These are phyloP conservation scores for Turritopsis dohrnii DNA, from an alignment of 30 jellyfish, hydroid and myxozoan genomes.

Conservation along the genomic window DNA sequence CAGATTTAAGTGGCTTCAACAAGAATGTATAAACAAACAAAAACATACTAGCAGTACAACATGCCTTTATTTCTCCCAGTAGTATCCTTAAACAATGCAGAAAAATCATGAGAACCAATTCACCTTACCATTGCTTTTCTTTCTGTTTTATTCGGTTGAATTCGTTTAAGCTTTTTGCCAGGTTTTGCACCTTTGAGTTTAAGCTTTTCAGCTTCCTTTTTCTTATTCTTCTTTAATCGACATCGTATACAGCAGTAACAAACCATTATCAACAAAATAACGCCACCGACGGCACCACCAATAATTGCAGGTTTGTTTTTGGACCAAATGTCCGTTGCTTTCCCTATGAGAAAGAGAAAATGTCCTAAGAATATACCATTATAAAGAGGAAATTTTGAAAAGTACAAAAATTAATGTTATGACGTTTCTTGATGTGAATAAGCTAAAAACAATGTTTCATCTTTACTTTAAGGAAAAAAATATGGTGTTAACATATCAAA, in stretches of 20 bases:
- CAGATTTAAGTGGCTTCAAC: too few relatives aligned
- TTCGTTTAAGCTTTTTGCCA: slow-evolving; percentile 55
- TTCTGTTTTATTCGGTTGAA: slow-evolving; percentile 74
- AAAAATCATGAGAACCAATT: too few relatives aligned
- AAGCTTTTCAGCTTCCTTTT: slow-evolving; percentile 53
- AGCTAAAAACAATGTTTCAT: too few relatives aligned
- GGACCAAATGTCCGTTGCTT: slow-evolving; percentile 65
- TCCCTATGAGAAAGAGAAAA: slow-evolving; percentile 4
- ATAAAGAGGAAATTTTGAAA: neutral
- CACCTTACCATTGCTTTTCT: slow-evolving; percentile 71
- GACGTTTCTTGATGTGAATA: too few relatives aligned
- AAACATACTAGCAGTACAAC: too few relatives aligned
- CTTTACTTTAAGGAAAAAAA: too few relatives aligned
- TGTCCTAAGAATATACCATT: neutral
- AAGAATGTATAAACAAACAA: too few relatives aligned
- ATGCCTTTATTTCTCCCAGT: too few relatives aligned
- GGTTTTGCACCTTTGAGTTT: slow-evolving; percentile 72
- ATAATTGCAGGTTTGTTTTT: slow-evolving; percentile 63
- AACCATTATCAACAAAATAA: slow-evolving; percentile 42
- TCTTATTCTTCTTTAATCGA: slow-evolving; percentile 77
- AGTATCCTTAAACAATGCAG: too few relatives aligned
- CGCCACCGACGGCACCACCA: slow-evolving; percentile 56
- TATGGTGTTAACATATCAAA: too few relatives aligned
- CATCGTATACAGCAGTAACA: slow-evolving; percentile 59
- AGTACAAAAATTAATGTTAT: neutral